phyloP scores from a whole-genome alignment of 2,113 vertebrate species.

The pig (Sus scrofa) region T2T-Sscrofa CM000818.6:56149501-56150000 shows the following conservation, averaged over 20 bases:
- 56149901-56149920: rapidly evolving
- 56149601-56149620: not conserved
- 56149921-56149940: not conserved
- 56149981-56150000: too few relatives aligned
- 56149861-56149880: not conserved
- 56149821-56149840: not conserved
- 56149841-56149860: not conserved
- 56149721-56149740: not conserved
- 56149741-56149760: not conserved
- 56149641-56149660: not conserved
- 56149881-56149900: rapidly evolving
- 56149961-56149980: not conserved
- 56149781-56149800: not conserved
- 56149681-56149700: not conserved
- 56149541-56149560: not conserved
- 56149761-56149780: too few relatives aligned
- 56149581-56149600: not conserved
- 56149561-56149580: not conserved
- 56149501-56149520: not conserved
- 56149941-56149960: not conserved
- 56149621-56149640: not conserved
- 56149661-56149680: not conserved
- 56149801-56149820: not conserved
- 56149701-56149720: not conserved
- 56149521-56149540: not conserved